Evolutionary conservation across 2,797 vertebrate species (phyloP).

Genomic region (Parambassis ranga): DNA sequence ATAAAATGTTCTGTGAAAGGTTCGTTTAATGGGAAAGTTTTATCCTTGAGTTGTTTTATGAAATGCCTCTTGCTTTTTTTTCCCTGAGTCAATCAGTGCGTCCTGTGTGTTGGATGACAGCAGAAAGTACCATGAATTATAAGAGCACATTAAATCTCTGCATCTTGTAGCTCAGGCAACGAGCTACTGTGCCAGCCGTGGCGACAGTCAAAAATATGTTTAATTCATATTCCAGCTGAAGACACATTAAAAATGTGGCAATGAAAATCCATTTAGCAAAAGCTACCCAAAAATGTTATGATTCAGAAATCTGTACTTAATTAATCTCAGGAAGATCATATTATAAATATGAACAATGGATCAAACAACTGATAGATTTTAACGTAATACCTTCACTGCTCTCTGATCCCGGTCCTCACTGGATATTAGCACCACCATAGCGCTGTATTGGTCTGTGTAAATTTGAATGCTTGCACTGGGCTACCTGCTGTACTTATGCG

Average conservation of each 20-base stretch:
- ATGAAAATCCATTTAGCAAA: constrained; percentile 19
- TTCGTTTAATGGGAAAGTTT: constrained; percentile 55
- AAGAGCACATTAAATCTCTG: constrained; percentile 35
- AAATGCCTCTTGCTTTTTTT: constrained; percentile 31
- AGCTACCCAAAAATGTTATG: neutral
- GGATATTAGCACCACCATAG: constrained; percentile 25
- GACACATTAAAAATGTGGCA: constrained; percentile 18
- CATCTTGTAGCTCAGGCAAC: constrained; percentile 18
- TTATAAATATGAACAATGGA: neutral
- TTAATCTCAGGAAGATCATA: neutral
- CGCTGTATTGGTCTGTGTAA: constrained; percentile 22
- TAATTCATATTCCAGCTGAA: constrained; percentile 27
- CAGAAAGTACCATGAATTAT: constrained; percentile 53
- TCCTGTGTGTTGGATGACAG: constrained; percentile 27
- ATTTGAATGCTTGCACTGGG: no score
- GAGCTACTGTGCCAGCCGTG: neutral
- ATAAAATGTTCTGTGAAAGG: constrained; percentile 37
- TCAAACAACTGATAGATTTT: constrained; percentile 4
- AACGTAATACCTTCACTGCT: neutral
- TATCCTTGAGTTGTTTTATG: constrained; percentile 38
- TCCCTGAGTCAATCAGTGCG: constrained; percentile 40
- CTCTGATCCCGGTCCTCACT: neutral
- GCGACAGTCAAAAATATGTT: constrained; percentile 25
- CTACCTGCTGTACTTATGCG: no score
- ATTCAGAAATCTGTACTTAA: constrained; percentile 5